phyloP scores from a whole-genome alignment of 2,797 vertebrate species.

The Tenualosa thibaudeaui region DNA sequence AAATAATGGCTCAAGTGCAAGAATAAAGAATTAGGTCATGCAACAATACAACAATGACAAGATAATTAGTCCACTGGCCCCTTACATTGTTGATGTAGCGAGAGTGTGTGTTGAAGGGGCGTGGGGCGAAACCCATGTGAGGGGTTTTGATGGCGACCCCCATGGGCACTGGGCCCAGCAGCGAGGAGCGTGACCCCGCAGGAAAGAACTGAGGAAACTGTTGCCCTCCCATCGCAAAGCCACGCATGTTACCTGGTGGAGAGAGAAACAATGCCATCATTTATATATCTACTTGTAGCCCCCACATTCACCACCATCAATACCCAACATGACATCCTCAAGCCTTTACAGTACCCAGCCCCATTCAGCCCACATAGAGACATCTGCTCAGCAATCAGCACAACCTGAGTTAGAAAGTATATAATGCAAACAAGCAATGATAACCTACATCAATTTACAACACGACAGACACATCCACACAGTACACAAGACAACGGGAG shows the following conservation, averaged over 20 bases:
- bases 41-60: no score
- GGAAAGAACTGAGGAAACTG: slow-evolving; percentile 92
- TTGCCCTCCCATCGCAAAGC: slow-evolving; percentile 83
- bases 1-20: no score
- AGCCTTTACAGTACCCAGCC: neutral
- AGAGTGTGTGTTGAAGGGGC: slow-evolving; percentile 79
- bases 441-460: neutral
- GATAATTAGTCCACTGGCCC: no score
- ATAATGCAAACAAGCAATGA: neutral
- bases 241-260: slow-evolving; percentile 80
- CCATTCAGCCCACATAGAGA: no score
- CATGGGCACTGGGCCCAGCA: slow-evolving; percentile 91
- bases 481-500: no score
- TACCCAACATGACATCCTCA: neutral
- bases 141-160: slow-evolving; percentile 86
- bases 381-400: neutral
- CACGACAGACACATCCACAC: neutral
- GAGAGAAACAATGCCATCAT: neutral
- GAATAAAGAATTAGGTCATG: no score
- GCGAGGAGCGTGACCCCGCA: slow-evolving; percentile 83
- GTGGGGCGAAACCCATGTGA: slow-evolving; percentile 79
- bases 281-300: no score
- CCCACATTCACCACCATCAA: neutral
- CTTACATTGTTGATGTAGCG: slow-evolving; percentile 83
- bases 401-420: neutral